Percentiles rank a stretch among this genome's conserved stretches.
Conservation (phyloP, 2,797 vertebrate genomes). For the Megaceryle alcyon region DNA sequence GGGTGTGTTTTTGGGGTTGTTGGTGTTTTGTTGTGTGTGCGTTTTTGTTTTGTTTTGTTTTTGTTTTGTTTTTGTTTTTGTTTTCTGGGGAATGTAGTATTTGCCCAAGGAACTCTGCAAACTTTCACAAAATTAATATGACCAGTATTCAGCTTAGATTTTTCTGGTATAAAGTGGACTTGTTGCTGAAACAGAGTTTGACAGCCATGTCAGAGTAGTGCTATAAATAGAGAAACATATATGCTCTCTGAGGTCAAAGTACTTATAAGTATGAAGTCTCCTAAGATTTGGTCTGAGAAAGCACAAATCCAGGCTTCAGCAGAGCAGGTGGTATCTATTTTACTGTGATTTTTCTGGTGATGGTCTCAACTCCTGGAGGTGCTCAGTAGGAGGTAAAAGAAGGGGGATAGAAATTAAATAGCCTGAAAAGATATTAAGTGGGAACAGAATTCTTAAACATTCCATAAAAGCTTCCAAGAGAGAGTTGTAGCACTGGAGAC, state of each 20-base stretch:
- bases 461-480: not conserved
- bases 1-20: too few species aligned
- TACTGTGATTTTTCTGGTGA: not conserved
- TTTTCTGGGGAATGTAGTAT: constrained; percentile 82
- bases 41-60: too few species aligned
- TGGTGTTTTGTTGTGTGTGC: too few species aligned
- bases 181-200: not conserved
- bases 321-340: not conserved
- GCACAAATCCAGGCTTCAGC: not conserved
- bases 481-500: not conserved
- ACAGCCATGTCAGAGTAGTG: not conserved
- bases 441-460: not conserved
- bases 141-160: constrained; percentile 81
- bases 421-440: not conserved
- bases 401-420: not conserved
- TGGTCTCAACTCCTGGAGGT: not conserved
- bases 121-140: constrained; percentile 80
- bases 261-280: not conserved
- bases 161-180: not conserved
- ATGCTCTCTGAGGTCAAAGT: not conserved
- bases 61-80: constrained; percentile 59
- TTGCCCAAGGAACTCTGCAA: constrained; percentile 83
- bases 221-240: not conserved
- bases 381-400: not conserved
- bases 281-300: not conserved